A percentile compares a stretch with the other conserved stretches of the same genome.
Conservation (phyloP, 2,888 invertebrate genomes). For the Aleiodes leptofemur region DNA sequence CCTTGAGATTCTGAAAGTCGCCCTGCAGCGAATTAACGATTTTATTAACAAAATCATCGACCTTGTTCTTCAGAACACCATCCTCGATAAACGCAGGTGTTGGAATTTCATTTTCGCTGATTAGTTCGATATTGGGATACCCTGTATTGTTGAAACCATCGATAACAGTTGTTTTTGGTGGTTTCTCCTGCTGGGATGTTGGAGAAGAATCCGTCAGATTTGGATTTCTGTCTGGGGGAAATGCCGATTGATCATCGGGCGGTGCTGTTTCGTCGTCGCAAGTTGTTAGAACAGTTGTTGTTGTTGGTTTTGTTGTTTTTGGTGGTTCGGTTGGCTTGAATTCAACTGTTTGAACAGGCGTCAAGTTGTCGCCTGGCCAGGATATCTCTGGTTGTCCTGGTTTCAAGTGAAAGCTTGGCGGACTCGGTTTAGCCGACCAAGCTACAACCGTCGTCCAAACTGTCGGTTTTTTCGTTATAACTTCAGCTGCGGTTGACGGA, state of each 20-base stretch:
- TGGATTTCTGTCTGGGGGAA: slow-evolving; percentile 91
- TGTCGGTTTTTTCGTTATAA: slow-evolving; percentile 59
- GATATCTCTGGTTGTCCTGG: slow-evolving; percentile 57
- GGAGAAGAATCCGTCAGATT: slow-evolving; percentile 84
- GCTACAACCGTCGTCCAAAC: slow-evolving; percentile 68
- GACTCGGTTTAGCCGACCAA: slow-evolving; percentile 61
- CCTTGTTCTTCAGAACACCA: slow-evolving; percentile 85
- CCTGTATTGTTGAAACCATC: slow-evolving; percentile 68
- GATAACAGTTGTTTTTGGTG: slow-evolving; percentile 61
- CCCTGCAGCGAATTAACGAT: slow-evolving; percentile 89
- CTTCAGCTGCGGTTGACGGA: slow-evolving; percentile 51
- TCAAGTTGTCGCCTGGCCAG: slow-evolving; percentile 53
- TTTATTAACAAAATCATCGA: slow-evolving; percentile 88
- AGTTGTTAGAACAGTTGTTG: slow-evolving; percentile 48
- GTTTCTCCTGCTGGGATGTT: slow-evolving; percentile 75
- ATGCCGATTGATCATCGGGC: slow-evolving; percentile 79
- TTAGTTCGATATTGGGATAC: slow-evolving; percentile 68
- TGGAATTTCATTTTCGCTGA: slow-evolving; percentile 82
- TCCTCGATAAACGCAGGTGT: slow-evolving; percentile 88
- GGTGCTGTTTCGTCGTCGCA: slow-evolving; percentile 80
- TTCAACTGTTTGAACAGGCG: slow-evolving; percentile 52
- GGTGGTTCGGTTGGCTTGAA: slow-evolving; percentile 56
- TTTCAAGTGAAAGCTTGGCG: slow-evolving; percentile 68
- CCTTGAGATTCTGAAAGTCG: slow-evolving; percentile 88
- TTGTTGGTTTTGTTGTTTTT: slow-evolving; percentile 40